These are phyloP conservation scores for Nannobrachium achirus DNA, from an alignment of 2,113 vertebrate species.

Conservation along the genomic window DNA sequence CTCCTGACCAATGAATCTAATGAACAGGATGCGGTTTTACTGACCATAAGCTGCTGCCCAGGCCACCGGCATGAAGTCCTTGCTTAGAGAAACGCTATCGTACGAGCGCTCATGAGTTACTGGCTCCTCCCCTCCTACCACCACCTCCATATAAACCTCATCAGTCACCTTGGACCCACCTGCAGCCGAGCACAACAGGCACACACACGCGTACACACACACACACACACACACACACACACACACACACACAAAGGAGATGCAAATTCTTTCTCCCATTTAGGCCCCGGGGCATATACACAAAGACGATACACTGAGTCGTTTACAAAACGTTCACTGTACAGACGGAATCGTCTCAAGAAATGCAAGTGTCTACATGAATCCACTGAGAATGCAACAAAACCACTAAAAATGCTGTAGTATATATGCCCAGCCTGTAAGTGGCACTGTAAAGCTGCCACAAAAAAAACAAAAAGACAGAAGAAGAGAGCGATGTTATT, in stretches of 20 bases:
- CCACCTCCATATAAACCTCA: slow-evolving; percentile 96
- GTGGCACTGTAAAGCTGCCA: too few species aligned
- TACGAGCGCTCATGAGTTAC: slow-evolving; percentile 86
- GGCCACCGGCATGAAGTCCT: slow-evolving; percentile 92
- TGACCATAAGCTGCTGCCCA: slow-evolving; percentile 94
- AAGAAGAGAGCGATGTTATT: too few species aligned
- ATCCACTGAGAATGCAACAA: too few species aligned
- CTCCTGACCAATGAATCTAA: slow-evolving; percentile 15
- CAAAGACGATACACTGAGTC: too few species aligned
- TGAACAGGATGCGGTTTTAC: slow-evolving; percentile 51
- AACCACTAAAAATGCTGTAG: too few species aligned
- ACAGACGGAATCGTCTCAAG: too few species aligned
- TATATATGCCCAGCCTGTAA: too few species aligned
- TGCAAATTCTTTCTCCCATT: background rate
- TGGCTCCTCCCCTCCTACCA: slow-evolving; percentile 91
- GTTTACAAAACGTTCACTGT: too few species aligned
- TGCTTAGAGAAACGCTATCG: slow-evolving; percentile 86
- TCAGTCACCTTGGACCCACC: slow-evolving; percentile 91
- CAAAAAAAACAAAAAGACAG: too few species aligned
- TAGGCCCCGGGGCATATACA: too few species aligned
- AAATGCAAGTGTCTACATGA: too few species aligned
- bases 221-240: background rate
- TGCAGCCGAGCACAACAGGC: slow-evolving; percentile 73
- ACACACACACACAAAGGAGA: background rate
- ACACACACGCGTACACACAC: slow-evolving; percentile 13